phyloP scores from a whole-genome alignment of 2,113 vertebrate species.

The Isurus oxyrinchus region DNA sequence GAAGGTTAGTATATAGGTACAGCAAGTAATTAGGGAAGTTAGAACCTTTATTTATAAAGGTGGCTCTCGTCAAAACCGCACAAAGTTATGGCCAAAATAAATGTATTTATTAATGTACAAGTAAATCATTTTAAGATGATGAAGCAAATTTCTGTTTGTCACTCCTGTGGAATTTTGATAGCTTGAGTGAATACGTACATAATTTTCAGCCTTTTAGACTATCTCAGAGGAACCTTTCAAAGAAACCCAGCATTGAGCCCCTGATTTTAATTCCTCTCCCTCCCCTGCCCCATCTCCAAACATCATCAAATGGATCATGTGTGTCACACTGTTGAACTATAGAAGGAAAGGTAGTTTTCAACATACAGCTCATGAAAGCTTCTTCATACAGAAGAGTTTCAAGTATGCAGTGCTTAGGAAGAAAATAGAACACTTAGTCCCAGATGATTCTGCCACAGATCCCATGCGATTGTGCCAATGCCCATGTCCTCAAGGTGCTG shows the following conservation, averaged over 20 bases:
- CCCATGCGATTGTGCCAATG: constrained; percentile 66
- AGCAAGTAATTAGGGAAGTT: not conserved
- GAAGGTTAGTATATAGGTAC: too few relatives aligned
- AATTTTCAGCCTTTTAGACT: not conserved
- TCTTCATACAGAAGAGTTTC: constrained; percentile 77
- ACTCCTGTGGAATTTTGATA: not conserved
- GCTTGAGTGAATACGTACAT: not conserved
- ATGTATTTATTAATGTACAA: not conserved
- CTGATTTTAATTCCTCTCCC: too few relatives aligned
- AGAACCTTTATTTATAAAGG: not conserved
- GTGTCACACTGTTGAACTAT: not conserved
- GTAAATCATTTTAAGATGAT: not conserved
- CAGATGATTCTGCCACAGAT: constrained; percentile 79
- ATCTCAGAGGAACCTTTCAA: not conserved
- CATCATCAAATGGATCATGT: not conserved
- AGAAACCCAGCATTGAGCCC: too few relatives aligned
- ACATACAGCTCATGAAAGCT: constrained; percentile 64
- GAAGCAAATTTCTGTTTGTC: not conserved
- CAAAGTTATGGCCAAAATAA: not conserved
- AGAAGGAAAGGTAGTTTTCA: not conserved
- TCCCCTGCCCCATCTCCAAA: not conserved
- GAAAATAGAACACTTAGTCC: constrained; percentile 60
- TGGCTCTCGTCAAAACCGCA: not conserved
- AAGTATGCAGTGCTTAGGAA: constrained; percentile 76
- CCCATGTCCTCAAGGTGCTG: constrained; percentile 62